Conservation (phyloP, 1,140 invertebrate genomes). For the Sarcophaga bullata region DNA sequence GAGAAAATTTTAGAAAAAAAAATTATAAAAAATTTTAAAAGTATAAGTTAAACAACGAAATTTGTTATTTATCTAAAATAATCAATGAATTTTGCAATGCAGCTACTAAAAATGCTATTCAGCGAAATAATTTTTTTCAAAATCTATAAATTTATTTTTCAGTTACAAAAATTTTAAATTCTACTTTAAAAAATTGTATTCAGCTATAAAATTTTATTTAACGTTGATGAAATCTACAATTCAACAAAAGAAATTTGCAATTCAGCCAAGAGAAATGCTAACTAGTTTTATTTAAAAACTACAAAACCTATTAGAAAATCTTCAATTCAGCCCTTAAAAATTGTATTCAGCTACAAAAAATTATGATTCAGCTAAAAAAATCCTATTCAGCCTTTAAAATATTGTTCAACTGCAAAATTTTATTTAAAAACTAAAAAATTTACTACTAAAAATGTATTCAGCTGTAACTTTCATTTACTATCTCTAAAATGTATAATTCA, state of each 20-base stretch:
- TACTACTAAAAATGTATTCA: too few species aligned
- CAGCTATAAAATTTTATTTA: not conserved
- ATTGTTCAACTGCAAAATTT: too few species aligned
- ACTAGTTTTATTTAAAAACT: not conserved
- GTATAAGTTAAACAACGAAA: not conserved
- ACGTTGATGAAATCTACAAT: not conserved
- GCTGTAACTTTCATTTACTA: too few species aligned
- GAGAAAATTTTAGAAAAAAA: not conserved
- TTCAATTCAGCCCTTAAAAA: too few species aligned
- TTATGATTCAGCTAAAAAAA: too few species aligned
- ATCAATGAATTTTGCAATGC: too few species aligned
- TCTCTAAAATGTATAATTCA: too few species aligned
- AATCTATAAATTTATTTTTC: not conserved
- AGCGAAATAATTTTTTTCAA: not conserved
- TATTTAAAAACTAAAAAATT: too few species aligned
- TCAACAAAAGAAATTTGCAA: not conserved
- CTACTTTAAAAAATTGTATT: not conserved
- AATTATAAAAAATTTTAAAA: not conserved
- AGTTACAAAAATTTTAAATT: not conserved
- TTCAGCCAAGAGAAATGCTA: not conserved
- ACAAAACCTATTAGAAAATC: not conserved
- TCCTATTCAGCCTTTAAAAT: too few species aligned
- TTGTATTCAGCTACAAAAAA: too few species aligned
- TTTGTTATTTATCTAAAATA: not conserved
- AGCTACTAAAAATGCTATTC: not conserved